Evolutionary conservation across 2,888 invertebrate species (phyloP).

Genomic region (Pomacea canaliculata): DNA sequence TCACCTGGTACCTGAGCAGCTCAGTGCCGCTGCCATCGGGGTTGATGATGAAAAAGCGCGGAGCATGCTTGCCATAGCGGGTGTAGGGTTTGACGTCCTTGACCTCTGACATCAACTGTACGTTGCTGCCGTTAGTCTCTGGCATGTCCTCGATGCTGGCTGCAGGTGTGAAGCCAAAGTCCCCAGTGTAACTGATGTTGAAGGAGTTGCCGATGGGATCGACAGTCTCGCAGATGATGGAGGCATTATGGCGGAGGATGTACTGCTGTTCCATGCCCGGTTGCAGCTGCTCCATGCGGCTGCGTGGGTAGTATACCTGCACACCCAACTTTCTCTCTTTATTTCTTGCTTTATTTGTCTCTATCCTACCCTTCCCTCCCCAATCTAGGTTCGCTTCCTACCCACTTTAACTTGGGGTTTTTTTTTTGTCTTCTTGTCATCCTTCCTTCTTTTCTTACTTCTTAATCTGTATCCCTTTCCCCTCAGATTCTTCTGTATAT

Average conservation of each 20-base stretch:
- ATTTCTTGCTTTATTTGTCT: not conserved
- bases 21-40: constrained; percentile 67
- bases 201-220: constrained; percentile 66
- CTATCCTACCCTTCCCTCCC: too few species aligned
- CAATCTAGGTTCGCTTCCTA: too few species aligned
- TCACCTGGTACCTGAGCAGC: constrained; percentile 56
- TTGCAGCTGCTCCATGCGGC: constrained; percentile 50
- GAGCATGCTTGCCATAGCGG: constrained; percentile 62
- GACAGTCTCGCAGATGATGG: constrained; percentile 61
- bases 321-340: not conserved
- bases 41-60: constrained; percentile 66
- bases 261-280: constrained; percentile 58
- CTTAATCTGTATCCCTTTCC: too few species aligned
- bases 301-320: constrained; percentile 55
- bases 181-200: constrained; percentile 65
- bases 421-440: too few species aligned
- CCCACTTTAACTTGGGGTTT: too few species aligned
- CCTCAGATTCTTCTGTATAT: too few species aligned
- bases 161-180: constrained; percentile 47
- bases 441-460: too few species aligned
- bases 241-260: constrained; percentile 62
- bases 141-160: constrained; percentile 41
- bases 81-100: not conserved
- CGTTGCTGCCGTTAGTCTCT: constrained; percentile 5
- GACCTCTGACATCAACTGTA: not conserved